Evolutionary conservation across 1,140 invertebrate species (phyloP).

Genomic region (Brachionus asplanchnoidis): DNA sequence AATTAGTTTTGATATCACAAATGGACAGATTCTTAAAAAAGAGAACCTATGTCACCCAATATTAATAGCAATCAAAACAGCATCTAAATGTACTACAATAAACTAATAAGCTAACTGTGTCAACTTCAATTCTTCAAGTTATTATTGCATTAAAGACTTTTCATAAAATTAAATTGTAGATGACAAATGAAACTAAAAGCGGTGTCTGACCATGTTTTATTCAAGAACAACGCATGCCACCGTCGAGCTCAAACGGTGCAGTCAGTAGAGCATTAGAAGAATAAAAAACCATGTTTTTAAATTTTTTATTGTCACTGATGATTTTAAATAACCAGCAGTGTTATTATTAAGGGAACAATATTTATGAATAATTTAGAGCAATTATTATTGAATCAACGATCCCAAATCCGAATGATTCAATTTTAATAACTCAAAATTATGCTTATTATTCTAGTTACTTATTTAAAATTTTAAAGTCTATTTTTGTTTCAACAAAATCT

Average conservation of each 20-base stretch:
- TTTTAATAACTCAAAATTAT: neutral
- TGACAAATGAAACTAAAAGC: neutral
- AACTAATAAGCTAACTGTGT: neutral
- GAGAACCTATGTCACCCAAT: neutral
- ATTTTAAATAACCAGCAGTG: neutral
- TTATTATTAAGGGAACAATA: neutral
- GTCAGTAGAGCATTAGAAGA: neutral
- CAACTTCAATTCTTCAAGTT: neutral
- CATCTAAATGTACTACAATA: neutral
- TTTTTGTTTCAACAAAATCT: neutral
- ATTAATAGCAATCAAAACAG: neutral
- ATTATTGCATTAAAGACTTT: neutral
- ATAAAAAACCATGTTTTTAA: neutral
- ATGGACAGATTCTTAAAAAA: neutral
- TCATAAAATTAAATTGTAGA: neutral
- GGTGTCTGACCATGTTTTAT: neutral
- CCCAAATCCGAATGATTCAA: neutral
- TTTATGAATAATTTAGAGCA: neutral
- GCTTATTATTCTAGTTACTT: neutral
- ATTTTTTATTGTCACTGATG: neutral
- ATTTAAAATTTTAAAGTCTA: neutral
- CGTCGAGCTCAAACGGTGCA: neutral
- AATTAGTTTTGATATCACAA: neutral
- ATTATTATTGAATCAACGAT: neutral
- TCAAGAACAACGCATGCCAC: too few relatives aligned